Percentiles rank a stretch among this genome's conserved stretches.
These are phyloP conservation scores for Lissocephala sabroskyi DNA, from an alignment of 2,888 invertebrate genomes.

Conservation along the genomic window DNA sequence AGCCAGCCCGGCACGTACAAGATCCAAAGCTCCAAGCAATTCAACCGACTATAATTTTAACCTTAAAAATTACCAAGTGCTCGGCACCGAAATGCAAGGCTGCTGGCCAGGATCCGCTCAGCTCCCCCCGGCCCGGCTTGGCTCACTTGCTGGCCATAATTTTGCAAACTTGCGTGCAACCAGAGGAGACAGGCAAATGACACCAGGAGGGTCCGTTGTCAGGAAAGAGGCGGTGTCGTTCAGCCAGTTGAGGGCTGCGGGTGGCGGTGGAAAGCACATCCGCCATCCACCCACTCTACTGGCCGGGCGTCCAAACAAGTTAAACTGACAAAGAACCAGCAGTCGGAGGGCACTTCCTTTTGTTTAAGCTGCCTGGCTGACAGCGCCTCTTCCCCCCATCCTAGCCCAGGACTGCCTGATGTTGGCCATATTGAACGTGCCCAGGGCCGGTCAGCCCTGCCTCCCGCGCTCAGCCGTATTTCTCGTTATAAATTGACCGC, in stretches of 20 bases:
- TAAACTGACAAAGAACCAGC: constrained; percentile 65
- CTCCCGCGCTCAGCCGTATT: constrained; percentile 2
- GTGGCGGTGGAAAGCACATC: constrained; percentile 19
- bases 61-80: constrained; percentile 53
- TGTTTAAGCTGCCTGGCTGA: constrained; percentile 54
- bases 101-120: too few species aligned
- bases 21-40: constrained; percentile 10
- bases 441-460: constrained; percentile 12
- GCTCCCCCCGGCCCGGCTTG: too few species aligned
- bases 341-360: constrained; percentile 59
- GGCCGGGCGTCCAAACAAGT: too few species aligned
- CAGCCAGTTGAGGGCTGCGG: background rate
- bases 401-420: background rate
- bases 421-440: constrained; percentile 26
- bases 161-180: constrained; percentile 65
- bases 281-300: too few species aligned
- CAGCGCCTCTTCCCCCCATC: too few species aligned
- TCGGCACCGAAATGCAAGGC: too few species aligned
- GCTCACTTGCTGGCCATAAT: constrained; percentile 40
- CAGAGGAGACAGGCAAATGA: constrained; percentile 50
- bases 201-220: constrained; percentile 25
- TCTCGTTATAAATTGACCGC: constrained; percentile 61
- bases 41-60: constrained; percentile 47
- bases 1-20: constrained; percentile 26
- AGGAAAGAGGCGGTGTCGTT: too few species aligned